Conservation (phyloP, 2,113 vertebrate species). For the Pedionomus torquatus region DNA sequence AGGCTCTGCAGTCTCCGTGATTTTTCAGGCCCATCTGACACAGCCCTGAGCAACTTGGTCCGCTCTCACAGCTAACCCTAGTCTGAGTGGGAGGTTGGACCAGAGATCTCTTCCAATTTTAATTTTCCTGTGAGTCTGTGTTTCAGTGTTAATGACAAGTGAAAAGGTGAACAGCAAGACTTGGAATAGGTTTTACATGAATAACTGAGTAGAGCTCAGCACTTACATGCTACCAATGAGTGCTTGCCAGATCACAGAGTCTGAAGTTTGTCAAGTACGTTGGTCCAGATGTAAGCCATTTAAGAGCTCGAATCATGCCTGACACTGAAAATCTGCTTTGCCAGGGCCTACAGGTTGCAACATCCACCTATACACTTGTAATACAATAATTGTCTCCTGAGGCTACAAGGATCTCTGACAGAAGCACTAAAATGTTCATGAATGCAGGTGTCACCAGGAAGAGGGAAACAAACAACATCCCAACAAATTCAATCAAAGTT, state of each 20-base stretch:
- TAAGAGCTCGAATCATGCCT: not conserved
- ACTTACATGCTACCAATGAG: not conserved
- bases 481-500: not conserved
- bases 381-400: not conserved
- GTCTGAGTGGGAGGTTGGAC: not conserved
- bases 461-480: not conserved
- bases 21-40: not conserved
- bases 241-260: not conserved
- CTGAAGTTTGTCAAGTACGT: not conserved
- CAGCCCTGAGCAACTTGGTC: not conserved
- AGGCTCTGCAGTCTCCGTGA: not conserved
- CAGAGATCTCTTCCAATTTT: not conserved
- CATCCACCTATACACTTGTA: not conserved
- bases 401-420: not conserved
- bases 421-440: not conserved
- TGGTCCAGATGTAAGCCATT: not conserved
- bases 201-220: not conserved
- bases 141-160: not conserved
- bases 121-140: not conserved
- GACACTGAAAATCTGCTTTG: not conserved
- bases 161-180: not conserved
- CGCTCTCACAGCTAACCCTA: not conserved
- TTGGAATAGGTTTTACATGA: not conserved
- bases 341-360: not conserved
- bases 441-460: not conserved